A percentile compares a stretch with the other conserved stretches of the same genome.
Evolutionary conservation across 2,113 vertebrate genomes (phyloP).

Genomic region (Leptocoma aspasia): DNA sequence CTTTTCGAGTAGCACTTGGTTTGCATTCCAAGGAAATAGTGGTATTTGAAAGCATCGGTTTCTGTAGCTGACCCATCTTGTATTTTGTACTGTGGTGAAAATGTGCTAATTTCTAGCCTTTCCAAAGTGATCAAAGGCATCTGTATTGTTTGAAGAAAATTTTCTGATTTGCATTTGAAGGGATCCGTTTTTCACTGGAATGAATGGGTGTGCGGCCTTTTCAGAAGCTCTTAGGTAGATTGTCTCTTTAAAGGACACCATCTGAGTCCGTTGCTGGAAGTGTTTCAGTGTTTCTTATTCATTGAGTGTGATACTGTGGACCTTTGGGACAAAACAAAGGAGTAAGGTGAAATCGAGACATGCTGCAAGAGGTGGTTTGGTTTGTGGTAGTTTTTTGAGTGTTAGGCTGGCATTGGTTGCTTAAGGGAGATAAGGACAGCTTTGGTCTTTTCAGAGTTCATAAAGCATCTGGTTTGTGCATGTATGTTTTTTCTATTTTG

Average conservation of each 20-base stretch:
- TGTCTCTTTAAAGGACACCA: neutral
- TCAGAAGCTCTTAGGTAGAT: neutral
- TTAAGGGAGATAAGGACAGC: neutral
- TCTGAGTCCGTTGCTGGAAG: neutral
- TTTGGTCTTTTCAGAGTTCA: neutral
- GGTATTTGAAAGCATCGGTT: neutral
- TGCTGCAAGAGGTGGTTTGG: neutral
- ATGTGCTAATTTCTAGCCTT: neutral
- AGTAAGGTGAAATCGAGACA: neutral
- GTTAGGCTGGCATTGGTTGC: neutral
- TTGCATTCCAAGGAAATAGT: neutral
- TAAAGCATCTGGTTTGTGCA: neutral
- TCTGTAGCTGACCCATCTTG: neutral
- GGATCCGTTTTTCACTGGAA: neutral
- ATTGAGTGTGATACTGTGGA: neutral
- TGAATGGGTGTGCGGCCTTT: neutral
- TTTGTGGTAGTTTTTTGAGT: neutral
- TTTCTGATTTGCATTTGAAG: neutral
- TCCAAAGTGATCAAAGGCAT: neutral
- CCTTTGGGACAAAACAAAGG: neutral
- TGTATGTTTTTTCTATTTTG: neutral
- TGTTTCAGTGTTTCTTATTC: neutral
- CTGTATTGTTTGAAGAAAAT: neutral
- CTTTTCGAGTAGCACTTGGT: neutral
- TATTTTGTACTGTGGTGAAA: neutral